phyloP scores from a whole-genome alignment of 1,140 invertebrate species.

The Drosophila nikananu region DNA sequence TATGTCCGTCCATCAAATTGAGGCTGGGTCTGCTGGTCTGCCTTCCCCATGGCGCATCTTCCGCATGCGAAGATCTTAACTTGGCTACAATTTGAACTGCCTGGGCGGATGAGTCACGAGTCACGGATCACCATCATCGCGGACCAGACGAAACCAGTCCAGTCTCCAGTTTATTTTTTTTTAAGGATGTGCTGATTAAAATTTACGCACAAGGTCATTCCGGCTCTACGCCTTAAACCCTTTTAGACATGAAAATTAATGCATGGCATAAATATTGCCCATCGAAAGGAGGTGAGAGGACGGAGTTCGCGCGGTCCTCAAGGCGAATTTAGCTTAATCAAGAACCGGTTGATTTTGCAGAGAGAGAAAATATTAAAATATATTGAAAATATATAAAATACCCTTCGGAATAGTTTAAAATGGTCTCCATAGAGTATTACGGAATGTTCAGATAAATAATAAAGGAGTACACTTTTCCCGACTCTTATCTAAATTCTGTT shows the following conservation, averaged over 20 bases:
- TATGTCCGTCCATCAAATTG: constrained; percentile 50
- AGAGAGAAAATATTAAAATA: neutral
- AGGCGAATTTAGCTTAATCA: constrained; percentile 52
- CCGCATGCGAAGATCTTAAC: constrained; percentile 41
- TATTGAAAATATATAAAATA: neutral
- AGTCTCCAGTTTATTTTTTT: constrained; percentile 13
- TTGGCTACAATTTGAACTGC: constrained; percentile 25
- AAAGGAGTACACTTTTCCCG: neutral
- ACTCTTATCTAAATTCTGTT: neutral
- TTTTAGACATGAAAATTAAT: constrained; percentile 73
- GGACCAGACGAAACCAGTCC: constrained; percentile 20
- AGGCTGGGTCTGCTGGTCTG: constrained; percentile 18
- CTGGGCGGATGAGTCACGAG: constrained; percentile 37
- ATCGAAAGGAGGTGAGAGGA: constrained; percentile 25
- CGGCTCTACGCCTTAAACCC: constrained; percentile 33
- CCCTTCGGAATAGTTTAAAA: neutral
- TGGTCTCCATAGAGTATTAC: neutral
- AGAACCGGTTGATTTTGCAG: constrained; percentile 40
- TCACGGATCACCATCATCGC: constrained; percentile 6
- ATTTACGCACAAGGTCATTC: constrained; percentile 79
- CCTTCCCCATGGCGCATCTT: constrained; percentile 19
- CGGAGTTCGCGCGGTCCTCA: constrained; percentile 34
- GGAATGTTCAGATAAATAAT: neutral
- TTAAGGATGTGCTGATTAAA: constrained; percentile 71
- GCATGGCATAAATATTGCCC: constrained; percentile 76